These are phyloP conservation scores for Gymnocheta viridis DNA, from an alignment of 2,888 invertebrate genomes.

Conservation along the genomic window DNA sequence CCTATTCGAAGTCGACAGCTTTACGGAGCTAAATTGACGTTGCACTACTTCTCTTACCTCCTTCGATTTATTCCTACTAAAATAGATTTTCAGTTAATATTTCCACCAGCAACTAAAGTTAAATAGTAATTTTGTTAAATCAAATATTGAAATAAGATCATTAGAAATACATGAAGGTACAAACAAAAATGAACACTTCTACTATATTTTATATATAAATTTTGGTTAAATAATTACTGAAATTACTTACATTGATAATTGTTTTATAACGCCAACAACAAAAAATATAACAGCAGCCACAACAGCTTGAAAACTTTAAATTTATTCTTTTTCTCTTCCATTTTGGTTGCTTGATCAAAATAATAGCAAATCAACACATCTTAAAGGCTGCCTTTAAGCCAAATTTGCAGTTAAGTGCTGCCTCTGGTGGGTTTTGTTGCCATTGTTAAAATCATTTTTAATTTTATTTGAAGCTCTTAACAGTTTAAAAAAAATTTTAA, in stretches of 20 bases:
- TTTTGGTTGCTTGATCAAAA: slow-evolving; percentile 21
- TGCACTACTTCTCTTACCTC: neutral
- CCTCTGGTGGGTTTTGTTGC: slow-evolving; percentile 40
- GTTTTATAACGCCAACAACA: slow-evolving; percentile 39
- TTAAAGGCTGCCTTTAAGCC: slow-evolving; percentile 58
- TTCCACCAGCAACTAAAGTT: slow-evolving; percentile 9
- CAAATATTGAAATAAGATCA: slow-evolving; percentile 55
- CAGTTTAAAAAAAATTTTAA: neutral
- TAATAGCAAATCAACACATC: slow-evolving; percentile 57
- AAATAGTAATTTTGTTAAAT: slow-evolving; percentile 56
- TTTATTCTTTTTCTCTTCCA: neutral
- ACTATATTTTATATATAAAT: slow-evolving; percentile 7
- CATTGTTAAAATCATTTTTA: slow-evolving; percentile 24
- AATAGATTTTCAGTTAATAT: neutral
- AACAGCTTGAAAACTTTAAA: neutral
- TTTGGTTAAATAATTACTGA: slow-evolving; percentile 44
- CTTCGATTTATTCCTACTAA: neutral
- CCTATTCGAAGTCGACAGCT: too few relatives aligned
- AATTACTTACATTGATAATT: slow-evolving; percentile 41
- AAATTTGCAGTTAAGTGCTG: slow-evolving; percentile 51
- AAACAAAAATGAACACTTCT: neutral
- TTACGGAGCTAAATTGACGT: neutral
- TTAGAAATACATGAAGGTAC: neutral
- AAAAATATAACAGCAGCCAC: neutral
- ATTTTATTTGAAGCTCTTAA: neutral